Evolutionary conservation across 2,888 invertebrate species (phyloP), one percentile per base, ranked within the genome.

Genomic region (Cantharis rustica): DNA sequence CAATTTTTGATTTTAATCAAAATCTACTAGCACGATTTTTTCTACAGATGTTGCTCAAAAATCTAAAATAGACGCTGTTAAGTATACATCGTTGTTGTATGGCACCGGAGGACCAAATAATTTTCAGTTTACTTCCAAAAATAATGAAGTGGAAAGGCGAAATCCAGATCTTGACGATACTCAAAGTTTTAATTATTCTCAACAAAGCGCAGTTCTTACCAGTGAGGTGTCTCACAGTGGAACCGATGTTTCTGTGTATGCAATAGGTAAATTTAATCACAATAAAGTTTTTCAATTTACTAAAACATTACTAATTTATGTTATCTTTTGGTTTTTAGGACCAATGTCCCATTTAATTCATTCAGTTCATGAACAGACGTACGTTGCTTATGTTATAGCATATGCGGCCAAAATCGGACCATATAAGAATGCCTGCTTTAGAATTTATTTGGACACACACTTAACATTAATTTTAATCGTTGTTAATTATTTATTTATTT

Each of bases 281-380:
- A 1, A 27, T 16, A 20, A 16, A 61, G 5, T 17, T 61, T 5
- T 70, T 23, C 9, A 1, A 23, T 23, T 3, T 3, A 17, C 17
- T 17, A 17, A 17, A 17, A 17, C 3, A 17, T 17, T 17, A 17
- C 17, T 3, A 23, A 27, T 27, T 20, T 66, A 61, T n/a, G n/a
- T n/a, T n/a, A n/a, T n/a, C n/a, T n/a, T n/a, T n/a, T n/a, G n/a
- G n/a, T 17, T 89, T 89, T 15, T 88, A 95, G 97, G 98, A 79
- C 97, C 98, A 0, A 93, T 93, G 91, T 92, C 96, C 0, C 96
- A 98, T 87, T 89, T 98, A 5, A 95, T 98, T 86, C 95, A 95
- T 86, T 94, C 93, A 62, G 93, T 96, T 0, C 97, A 97, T 85
- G 98, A 98, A 85, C 98, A 98, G 86, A 94, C 94, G 84, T 97